Evolutionary conservation across 2,113 vertebrate genomes (phyloP).

Genomic region (Psittacula cyanocephala): DNA sequence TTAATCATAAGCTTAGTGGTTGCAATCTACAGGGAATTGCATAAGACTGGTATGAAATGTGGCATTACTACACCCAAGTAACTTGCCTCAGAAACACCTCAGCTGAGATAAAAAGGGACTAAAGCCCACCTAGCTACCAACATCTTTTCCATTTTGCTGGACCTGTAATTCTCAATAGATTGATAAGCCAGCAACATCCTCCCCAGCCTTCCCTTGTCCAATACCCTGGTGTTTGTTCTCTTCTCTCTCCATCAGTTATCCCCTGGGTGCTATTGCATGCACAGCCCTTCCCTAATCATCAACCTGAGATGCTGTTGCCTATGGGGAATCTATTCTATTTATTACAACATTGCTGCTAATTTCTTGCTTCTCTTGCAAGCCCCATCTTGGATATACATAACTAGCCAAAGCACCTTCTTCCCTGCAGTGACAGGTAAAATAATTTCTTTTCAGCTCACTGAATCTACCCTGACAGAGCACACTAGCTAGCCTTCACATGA

Average conservation of each 20-base stretch:
- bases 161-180: not conserved
- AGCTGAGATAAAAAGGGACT: not conserved
- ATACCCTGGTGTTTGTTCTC: not conserved
- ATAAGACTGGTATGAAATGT: not conserved
- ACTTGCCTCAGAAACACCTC: not conserved
- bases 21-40: fast-evolving
- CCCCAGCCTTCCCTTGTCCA: not conserved
- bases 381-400: not conserved
- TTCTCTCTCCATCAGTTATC: not conserved
- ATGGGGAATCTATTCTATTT: not conserved
- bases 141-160: not conserved
- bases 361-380: not conserved
- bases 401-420: not conserved
- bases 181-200: not conserved
- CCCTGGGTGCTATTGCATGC: not conserved
- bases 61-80: not conserved
- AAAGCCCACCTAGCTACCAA: not conserved
- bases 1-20: not conserved
- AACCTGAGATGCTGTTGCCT: not conserved
- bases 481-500: not conserved
- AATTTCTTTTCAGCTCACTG: not conserved
- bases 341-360: not conserved
- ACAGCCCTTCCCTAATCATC: not conserved
- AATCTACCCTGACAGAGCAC: fast-evolving
- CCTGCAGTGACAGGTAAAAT: not conserved